Evolutionary conservation across 1,140 invertebrate species (phyloP).

Genomic region (Heliconius melpomene): DNA sequence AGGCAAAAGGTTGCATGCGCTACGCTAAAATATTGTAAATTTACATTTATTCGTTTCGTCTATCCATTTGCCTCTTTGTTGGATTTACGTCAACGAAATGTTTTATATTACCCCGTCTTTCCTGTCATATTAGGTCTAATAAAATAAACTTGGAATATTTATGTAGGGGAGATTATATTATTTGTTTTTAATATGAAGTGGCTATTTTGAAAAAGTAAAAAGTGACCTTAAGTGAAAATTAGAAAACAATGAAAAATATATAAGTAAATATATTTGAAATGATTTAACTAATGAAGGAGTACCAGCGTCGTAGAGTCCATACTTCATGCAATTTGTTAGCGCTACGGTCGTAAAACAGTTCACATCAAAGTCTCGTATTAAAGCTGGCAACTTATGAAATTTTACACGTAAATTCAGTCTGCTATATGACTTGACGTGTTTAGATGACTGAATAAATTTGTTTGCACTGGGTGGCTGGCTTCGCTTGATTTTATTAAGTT

Average conservation of each 20-base stretch:
- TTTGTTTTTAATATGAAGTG: neutral
- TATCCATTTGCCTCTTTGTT: slow-evolving; percentile 21
- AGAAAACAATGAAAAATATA: neutral
- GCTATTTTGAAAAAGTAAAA: neutral
- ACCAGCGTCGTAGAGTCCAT: neutral
- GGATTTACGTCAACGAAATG: slow-evolving; percentile 29
- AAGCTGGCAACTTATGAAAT: slow-evolving; percentile 29
- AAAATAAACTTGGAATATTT: slow-evolving; percentile 5
- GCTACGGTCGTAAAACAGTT: slow-evolving; percentile 26
- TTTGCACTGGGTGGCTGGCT: slow-evolving; percentile 15
- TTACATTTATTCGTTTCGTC: slow-evolving; percentile 28
- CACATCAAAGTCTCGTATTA: slow-evolving; percentile 23
- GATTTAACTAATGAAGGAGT: neutral
- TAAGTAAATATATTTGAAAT: neutral
- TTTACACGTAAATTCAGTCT: slow-evolving; percentile 43
- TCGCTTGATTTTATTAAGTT: slow-evolving; percentile 37
- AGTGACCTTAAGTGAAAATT: neutral
- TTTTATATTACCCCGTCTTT: neutral
- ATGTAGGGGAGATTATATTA: neutral
- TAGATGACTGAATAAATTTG: slow-evolving; percentile 39
- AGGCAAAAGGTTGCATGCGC: slow-evolving; percentile 33
- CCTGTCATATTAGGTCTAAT: slow-evolving; percentile 22
- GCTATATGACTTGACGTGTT: slow-evolving; percentile 35
- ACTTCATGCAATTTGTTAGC: slow-evolving; percentile 17
- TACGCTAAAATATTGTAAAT: slow-evolving; percentile 32